phyloP scores from a whole-genome alignment of 2,888 invertebrate species.

The Phengaris alcon region DNA sequence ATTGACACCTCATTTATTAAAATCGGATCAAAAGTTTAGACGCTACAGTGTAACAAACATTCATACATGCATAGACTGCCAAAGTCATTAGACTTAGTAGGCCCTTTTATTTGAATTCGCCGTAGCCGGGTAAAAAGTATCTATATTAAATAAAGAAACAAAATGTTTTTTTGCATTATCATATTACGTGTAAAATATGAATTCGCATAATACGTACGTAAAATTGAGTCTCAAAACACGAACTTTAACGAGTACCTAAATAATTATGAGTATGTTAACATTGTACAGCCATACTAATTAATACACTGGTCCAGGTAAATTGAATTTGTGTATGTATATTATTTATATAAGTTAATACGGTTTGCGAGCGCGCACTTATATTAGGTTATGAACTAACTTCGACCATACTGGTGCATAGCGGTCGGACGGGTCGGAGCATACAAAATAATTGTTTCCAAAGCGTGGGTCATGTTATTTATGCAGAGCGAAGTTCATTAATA shows the following conservation, averaged over 20 bases:
- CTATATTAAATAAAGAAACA: no score
- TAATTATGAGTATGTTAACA: slow-evolving; percentile 4
- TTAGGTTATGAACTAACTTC: slow-evolving; percentile 30
- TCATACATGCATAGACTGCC: no score
- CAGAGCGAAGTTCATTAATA: slow-evolving; percentile 26
- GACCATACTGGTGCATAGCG: slow-evolving; percentile 27
- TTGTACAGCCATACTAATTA: slow-evolving; percentile 13
- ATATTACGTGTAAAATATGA: no score
- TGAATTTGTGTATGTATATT: slow-evolving; percentile 25
- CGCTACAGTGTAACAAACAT: no score
- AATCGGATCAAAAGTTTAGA: no score
- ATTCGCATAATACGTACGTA: not conserved
- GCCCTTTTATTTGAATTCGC: no score
- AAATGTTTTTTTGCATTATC: not conserved
- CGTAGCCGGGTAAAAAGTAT: no score
- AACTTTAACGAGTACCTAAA: slow-evolving; percentile 10
- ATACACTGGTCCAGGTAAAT: slow-evolving; percentile 26
- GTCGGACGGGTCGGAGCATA: slow-evolving; percentile 25
- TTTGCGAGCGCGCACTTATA: slow-evolving; percentile 24
- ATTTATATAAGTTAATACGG: slow-evolving; percentile 24
- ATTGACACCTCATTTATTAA: no score
- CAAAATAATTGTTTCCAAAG: slow-evolving; percentile 32
- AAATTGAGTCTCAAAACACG: not conserved
- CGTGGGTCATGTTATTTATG: slow-evolving; percentile 27
- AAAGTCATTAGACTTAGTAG: no score